These are phyloP conservation scores for Chaetophractus vellerosus DNA, from an alignment of 2,797 vertebrate genomes.

Conservation along the genomic window DNA sequence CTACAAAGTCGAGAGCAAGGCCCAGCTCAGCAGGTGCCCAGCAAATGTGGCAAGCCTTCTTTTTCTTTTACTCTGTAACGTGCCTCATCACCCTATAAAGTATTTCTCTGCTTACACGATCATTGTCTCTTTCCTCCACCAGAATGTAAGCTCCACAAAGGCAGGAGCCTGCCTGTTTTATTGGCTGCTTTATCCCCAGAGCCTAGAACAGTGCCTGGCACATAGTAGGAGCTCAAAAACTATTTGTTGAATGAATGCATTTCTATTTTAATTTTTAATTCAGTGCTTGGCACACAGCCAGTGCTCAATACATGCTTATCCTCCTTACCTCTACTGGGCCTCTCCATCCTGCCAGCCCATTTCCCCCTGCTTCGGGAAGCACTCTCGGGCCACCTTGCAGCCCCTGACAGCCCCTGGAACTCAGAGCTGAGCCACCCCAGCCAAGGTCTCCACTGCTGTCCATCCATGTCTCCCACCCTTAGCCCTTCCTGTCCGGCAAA, in stretches of 20 bases:
- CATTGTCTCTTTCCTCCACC: not conserved
- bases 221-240: not conserved
- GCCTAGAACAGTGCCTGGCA: not conserved
- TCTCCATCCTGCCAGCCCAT: not conserved
- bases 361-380: not conserved
- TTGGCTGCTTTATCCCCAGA: not conserved
- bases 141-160: not conserved
- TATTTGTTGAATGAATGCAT: not conserved
- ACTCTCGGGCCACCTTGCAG: not conserved
- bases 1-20: not conserved
- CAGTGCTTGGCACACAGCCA: not conserved
- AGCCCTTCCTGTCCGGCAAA: not conserved
- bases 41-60: not conserved
- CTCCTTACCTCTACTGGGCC: not conserved
- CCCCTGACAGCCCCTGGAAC: not conserved
- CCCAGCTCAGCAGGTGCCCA: not conserved
- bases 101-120: not conserved
- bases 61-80: not conserved
- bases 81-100: not conserved
- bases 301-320: not conserved
- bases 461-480: not conserved
- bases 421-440: too few species aligned
- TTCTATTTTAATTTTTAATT: slow-evolving; percentile 31
- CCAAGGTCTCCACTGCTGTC: too few species aligned
- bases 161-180: not conserved